phyloP scores from a whole-genome alignment of 2,797 vertebrate species.

The Australoheros facetus region DNA sequence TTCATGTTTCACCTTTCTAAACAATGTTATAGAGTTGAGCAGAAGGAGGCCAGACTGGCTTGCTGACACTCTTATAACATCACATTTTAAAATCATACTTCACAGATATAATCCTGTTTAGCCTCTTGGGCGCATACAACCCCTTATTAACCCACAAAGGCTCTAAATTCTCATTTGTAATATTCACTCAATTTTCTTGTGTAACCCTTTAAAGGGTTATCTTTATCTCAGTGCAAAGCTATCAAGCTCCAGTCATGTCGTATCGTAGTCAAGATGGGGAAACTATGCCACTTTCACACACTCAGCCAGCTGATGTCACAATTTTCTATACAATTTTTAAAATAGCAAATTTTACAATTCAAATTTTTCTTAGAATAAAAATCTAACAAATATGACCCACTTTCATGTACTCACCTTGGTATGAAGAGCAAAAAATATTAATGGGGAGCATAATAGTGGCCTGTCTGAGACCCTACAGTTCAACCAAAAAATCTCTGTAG shows the following conservation, averaged over 20 bases:
- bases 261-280: neutral
- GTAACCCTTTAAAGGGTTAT: neutral
- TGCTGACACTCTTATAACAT: neutral
- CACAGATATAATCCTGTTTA: conserved; percentile 19
- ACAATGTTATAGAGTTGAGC: neutral
- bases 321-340: neutral
- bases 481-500: neutral
- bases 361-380: neutral
- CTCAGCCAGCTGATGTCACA: neutral
- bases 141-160: conserved; percentile 46
- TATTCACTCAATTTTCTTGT: neutral
- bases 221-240: neutral
- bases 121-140: conserved; percentile 16
- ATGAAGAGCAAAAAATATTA: neutral
- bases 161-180: conserved; percentile 22
- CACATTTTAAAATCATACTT: neutral
- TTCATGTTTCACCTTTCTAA: conserved; percentile 2
- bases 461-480: neutral
- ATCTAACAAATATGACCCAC: neutral
- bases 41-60: neutral
- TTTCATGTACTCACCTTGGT: neutral
- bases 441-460: neutral
- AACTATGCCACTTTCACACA: neutral
- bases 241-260: neutral
- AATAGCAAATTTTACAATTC: neutral